Base-by-base conservation (phyloP, 2,797 vertebrate genomes). In the Oreochromis mossambicus region DNA sequence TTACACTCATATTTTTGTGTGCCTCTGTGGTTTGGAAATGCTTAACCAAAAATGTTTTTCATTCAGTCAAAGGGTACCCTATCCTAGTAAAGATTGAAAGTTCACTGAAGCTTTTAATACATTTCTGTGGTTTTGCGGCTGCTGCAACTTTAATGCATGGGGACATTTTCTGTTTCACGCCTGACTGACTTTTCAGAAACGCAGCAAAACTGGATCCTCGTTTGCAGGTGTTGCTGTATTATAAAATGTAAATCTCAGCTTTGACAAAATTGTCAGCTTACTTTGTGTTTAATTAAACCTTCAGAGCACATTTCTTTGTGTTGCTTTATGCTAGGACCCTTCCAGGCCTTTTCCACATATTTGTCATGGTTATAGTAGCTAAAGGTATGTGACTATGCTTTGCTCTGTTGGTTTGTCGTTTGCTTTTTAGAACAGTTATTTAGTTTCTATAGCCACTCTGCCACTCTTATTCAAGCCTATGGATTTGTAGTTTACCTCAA, bases 111-210 rank as follows among this genome's bases (percentile, higher is more conserved):
- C 83, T 88, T 88, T 91, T 83, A 77, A 82, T 77, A 43, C 21
- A 56, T 81, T 85, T 85, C 51, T 78, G 15, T 41, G 78, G 55
- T 86, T 87, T 79, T 32, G n/a, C 79, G 24, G 51, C 46, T 29
- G 41, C 26, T 83, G 79, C 77, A 87, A 79, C 88, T 92, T 89
- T 84, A 83, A 90, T 91, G 80, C 51, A 43, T 54, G 43, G 46
- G 78, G 77, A 88, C 81, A 63, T 86, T 58, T 90, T 75, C 48
- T 13, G 29, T 91, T 87, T 85, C 61, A 82, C 36, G n/a, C 75
- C 79, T 81, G 76, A 83, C 34, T 2, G 38, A 66, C 24, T 58
- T 77, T 56, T 86, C 38, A 70, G 66, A 89, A 88, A 82, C 58
- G 26, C 21, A 56, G 55, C 29, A 75, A 56, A 79, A 78, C 2